Percentiles rank a stretch among this genome's conserved stretches.
Evolutionary conservation across 2,113 vertebrate genomes (phyloP).

Genomic region (Pluvialis apricaria): DNA sequence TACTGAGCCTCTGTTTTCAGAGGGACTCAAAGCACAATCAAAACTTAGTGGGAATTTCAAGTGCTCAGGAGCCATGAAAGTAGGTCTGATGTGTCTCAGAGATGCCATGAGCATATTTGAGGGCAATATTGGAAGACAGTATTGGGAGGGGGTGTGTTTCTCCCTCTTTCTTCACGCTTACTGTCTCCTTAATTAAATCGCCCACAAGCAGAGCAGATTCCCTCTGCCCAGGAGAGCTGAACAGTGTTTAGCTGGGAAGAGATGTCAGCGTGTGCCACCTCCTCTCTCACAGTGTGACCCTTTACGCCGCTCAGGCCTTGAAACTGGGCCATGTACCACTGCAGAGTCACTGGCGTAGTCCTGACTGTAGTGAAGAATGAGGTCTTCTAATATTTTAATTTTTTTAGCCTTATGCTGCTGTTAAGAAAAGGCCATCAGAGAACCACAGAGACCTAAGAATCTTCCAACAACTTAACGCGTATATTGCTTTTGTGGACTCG

Average conservation of each 20-base stretch:
- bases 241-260: background rate
- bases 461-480: accelerated
- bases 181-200: background rate
- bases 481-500: background rate
- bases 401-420: background rate
- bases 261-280: background rate
- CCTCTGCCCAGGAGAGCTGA: background rate
- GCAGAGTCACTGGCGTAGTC: background rate
- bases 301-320: background rate
- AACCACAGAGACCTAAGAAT: background rate
- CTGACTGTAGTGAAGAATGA: background rate
- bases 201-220: background rate
- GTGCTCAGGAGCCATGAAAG: background rate
- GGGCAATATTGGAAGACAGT: no score
- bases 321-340: background rate
- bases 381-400: background rate
- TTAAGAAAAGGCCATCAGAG: background rate
- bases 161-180: background rate
- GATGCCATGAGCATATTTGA: background rate
- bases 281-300: background rate
- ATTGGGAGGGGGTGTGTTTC: background rate
- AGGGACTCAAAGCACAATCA: background rate
- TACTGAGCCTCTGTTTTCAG: background rate
- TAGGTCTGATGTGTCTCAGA: background rate
- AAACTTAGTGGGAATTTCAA: background rate